These are phyloP conservation scores for Tenthredo amoena DNA, from an alignment of 2,888 invertebrate species.

Conservation along the genomic window DNA sequence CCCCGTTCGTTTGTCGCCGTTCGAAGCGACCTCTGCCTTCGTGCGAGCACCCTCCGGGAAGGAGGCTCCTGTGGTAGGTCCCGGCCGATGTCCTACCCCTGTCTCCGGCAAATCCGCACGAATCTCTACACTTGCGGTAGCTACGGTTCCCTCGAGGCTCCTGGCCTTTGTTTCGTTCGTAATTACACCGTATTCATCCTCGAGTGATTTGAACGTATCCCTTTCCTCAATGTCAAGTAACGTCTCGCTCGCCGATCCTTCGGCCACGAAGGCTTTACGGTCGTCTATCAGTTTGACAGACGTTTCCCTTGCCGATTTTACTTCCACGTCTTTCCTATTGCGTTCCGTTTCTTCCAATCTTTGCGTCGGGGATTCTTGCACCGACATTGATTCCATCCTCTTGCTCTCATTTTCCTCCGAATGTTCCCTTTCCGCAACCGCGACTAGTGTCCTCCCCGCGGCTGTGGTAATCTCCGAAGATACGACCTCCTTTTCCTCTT, in stretches of 20 bases:
- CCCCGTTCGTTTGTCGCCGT: neutral
- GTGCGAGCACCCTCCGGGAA: neutral
- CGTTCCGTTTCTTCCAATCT: slow-evolving; percentile 65
- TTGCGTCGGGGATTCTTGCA: slow-evolving; percentile 67
- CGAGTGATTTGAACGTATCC: slow-evolving; percentile 61
- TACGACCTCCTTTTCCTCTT: slow-evolving; percentile 68
- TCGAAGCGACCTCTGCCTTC: neutral
- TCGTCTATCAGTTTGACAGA: slow-evolving; percentile 67
- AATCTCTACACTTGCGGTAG: slow-evolving; percentile 68
- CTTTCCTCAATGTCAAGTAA: slow-evolving; percentile 63
- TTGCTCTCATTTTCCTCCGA: slow-evolving; percentile 68
- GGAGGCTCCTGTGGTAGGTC: neutral
- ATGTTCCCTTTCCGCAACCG: slow-evolving; percentile 69
- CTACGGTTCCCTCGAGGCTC: slow-evolving; percentile 64
- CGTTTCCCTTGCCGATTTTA: slow-evolving; percentile 64
- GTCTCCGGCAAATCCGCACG: slow-evolving; percentile 63
- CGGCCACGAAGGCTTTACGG: slow-evolving; percentile 66
- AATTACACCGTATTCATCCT: slow-evolving; percentile 67
- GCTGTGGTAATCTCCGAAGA: slow-evolving; percentile 70
- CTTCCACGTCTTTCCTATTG: slow-evolving; percentile 65
- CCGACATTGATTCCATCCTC: slow-evolving; percentile 66
- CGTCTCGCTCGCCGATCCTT: slow-evolving; percentile 67
- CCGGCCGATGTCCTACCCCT: neutral
- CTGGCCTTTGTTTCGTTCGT: slow-evolving; percentile 64
- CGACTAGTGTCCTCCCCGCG: slow-evolving; percentile 65